Conservation (phyloP, 2,113 vertebrate genomes). For the Anser cygnoides region DNA sequence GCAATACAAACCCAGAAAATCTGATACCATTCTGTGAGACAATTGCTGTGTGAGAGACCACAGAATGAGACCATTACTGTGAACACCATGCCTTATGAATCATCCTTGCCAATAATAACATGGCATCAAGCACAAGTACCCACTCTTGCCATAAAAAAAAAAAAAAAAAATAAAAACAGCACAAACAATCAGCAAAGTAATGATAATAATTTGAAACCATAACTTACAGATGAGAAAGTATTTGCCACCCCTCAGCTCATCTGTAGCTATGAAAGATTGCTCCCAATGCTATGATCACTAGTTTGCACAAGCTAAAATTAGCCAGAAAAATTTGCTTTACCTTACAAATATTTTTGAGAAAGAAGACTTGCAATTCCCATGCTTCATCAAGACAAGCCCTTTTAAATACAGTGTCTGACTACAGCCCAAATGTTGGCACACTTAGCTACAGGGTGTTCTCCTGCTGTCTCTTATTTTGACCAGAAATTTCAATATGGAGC, state of each 20-base stretch:
- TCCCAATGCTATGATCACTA: neutral
- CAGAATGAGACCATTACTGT: neutral
- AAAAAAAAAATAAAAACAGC: neutral
- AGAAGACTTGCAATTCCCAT: neutral
- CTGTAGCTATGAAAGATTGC: neutral
- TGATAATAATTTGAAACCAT: neutral
- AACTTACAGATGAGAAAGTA: constrained; percentile 8
- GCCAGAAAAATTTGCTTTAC: neutral
- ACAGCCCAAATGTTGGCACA: neutral
- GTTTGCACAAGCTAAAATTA: neutral
- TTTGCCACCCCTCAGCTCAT: neutral
- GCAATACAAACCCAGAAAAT: neutral
- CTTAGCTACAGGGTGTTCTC: neutral
- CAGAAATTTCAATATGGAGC: neutral
- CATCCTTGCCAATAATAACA: constrained; percentile 20
- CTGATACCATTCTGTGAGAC: neutral
- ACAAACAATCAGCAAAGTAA: constrained; percentile 19
- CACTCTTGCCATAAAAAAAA: neutral
- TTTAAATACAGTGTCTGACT: neutral
- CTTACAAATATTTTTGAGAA: neutral
- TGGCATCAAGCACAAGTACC: neutral
- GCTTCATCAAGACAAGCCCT: neutral
- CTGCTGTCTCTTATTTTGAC: neutral
- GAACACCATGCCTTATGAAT: neutral
- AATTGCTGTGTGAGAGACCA: neutral